phyloP scores from a whole-genome alignment of 2,113 vertebrate species.

The Eolophus roseicapilla region DNA sequence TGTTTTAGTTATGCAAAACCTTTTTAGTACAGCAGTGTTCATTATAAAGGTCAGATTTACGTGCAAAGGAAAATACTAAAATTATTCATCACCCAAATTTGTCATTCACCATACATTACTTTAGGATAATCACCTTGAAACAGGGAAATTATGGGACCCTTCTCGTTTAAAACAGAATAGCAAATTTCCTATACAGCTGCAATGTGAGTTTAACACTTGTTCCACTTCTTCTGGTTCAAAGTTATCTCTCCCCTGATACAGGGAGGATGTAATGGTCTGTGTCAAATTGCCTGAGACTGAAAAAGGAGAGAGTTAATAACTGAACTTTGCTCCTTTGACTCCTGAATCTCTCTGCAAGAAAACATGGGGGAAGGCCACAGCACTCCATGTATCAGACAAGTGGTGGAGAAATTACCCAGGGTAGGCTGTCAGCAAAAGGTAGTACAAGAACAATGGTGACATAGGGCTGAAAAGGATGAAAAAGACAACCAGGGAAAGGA shows the following conservation, averaged over 20 bases:
- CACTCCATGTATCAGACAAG: not conserved
- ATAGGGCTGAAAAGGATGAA: not conserved
- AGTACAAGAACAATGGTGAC: not conserved
- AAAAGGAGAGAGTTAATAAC: not conserved
- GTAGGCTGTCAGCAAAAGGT: not conserved
- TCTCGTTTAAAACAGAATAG: not conserved
- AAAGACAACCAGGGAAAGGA: not conserved
- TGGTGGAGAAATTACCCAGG: not conserved
- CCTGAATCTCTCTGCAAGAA: not conserved
- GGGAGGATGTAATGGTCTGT: not conserved
- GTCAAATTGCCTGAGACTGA: not conserved
- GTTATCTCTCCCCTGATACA: not conserved
- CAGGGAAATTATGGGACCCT: not conserved
- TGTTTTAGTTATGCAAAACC: constrained; percentile 55
- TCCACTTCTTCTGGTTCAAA: not conserved
- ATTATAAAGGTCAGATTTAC: constrained; percentile 70
- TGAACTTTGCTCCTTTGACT: not conserved
- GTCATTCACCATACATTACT: constrained; percentile 48
- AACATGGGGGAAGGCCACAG: not conserved
- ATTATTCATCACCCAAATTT: constrained; percentile 61
- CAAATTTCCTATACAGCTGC: not conserved
- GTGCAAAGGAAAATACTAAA: constrained; percentile 46
- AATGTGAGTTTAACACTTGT: not conserved
- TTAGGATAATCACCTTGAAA: constrained; percentile 23
- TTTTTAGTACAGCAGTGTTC: constrained; percentile 56